Conservation (phyloP, 2,797 vertebrate species). For the Octomys mimax region DNA sequence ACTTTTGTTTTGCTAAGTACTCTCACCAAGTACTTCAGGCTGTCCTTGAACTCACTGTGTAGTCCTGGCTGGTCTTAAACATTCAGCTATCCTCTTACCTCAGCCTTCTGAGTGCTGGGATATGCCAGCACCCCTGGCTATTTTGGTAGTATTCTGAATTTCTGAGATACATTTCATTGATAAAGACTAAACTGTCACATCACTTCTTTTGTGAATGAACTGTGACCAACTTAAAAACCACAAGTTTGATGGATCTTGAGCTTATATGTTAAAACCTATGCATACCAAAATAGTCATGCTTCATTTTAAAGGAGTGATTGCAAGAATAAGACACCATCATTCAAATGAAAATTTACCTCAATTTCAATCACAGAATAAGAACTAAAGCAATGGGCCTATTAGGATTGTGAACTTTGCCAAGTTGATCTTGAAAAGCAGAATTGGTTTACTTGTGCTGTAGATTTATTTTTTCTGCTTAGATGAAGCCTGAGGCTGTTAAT, state of each 20-base stretch:
- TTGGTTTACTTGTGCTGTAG: constrained; percentile 11
- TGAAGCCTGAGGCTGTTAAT: constrained; percentile 41
- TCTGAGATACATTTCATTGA: constrained; percentile 3
- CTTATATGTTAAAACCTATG: background rate
- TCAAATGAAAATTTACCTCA: constrained; percentile 33
- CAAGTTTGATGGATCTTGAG: background rate
- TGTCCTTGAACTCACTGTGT: background rate
- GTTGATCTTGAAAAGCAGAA: constrained; percentile 58
- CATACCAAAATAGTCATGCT: constrained; percentile 24
- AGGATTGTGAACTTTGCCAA: background rate
- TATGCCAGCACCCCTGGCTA: background rate
- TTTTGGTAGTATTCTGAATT: background rate
- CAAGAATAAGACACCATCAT: constrained; percentile 20
- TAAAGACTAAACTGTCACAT: background rate
- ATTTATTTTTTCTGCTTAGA: constrained; percentile 47
- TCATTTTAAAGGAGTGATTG: background rate
- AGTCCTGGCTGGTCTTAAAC: background rate
- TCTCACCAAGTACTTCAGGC: background rate
- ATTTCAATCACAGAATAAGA: constrained; percentile 35
- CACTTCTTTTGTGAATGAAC: constrained; percentile 31
- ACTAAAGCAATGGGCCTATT: constrained; percentile 14
- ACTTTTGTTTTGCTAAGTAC: background rate
- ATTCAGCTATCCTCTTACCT: background rate
- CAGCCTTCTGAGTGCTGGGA: background rate
- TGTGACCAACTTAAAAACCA: background rate